These are phyloP conservation scores for Callocephalon fimbriatum DNA, from an alignment of 2,113 vertebrate species.

Conservation along the genomic window DNA sequence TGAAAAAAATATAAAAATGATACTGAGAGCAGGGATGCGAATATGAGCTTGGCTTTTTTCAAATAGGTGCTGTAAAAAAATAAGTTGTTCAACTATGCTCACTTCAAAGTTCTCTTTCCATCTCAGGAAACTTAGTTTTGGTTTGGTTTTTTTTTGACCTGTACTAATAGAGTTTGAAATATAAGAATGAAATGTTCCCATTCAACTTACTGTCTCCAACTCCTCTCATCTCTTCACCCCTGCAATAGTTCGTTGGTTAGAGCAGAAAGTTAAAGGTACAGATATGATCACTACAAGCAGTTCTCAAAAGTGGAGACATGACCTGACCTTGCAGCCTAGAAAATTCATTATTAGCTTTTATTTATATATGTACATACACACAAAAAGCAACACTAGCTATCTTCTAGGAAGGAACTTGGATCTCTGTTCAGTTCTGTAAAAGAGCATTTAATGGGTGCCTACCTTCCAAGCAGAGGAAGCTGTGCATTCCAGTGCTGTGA, in stretches of 20 bases:
- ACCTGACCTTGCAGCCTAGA: background rate
- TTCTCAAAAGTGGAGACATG: background rate
- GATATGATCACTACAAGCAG: background rate
- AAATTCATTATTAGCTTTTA: background rate
- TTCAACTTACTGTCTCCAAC: background rate
- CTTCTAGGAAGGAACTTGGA: background rate
- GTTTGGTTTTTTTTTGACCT: rapidly evolving
- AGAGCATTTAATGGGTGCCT: background rate
- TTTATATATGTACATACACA: rapidly evolving
- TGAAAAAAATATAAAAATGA: background rate
- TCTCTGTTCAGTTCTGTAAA: background rate
- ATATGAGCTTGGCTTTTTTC: background rate
- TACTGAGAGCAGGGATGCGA: background rate
- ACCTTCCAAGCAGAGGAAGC: background rate
- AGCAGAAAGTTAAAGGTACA: background rate
- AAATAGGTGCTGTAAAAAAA: background rate
- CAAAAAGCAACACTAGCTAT: background rate
- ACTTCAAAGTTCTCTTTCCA: background rate
- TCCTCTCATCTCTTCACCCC: rapidly evolving
- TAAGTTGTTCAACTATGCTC: background rate
- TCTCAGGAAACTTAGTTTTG: background rate
- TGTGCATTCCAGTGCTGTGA: background rate
- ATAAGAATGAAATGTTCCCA: background rate
- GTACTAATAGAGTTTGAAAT: background rate
- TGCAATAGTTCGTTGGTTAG: background rate